These are phyloP conservation scores for Laticauda laticaudata DNA, from an alignment of 2,113 vertebrate species.

Conservation along the genomic window DNA sequence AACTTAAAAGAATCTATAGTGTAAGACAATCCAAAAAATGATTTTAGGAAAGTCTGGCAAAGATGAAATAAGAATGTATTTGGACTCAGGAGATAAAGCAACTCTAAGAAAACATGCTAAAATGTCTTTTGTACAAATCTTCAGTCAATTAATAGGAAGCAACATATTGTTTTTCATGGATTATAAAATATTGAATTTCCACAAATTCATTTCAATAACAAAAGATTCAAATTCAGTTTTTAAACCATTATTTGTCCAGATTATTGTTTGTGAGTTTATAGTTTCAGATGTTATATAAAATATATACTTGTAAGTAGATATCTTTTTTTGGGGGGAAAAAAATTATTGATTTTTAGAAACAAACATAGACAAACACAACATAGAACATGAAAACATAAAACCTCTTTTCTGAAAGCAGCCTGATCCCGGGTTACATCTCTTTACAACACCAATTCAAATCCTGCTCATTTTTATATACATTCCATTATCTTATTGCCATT, in stretches of 20 bases:
- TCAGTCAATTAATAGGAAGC: background rate
- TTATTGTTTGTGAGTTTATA: background rate
- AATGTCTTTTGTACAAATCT: background rate
- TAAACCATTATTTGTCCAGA: background rate
- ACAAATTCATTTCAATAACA: background rate
- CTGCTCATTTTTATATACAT: too few species aligned
- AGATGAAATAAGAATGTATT: background rate
- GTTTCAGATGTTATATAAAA: background rate
- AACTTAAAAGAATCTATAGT: background rate
- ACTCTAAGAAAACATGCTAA: background rate
- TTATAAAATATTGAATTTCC: background rate
- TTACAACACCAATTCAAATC: too few species aligned
- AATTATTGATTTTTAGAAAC: too few species aligned
- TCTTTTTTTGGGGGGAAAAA: too few species aligned
- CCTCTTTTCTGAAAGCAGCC: too few species aligned
- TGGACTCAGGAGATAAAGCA: background rate
- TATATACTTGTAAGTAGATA: background rate
- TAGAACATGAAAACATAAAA: too few species aligned
- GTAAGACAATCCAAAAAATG: background rate
- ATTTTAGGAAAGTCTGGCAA: background rate
- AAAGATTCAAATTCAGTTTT: background rate
- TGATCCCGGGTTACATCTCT: too few species aligned
- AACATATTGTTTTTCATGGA: background rate
- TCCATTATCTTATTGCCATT: too few species aligned
- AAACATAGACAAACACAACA: too few species aligned